These are phyloP conservation scores for Meghimatium bilineatum DNA, from an alignment of 2,888 invertebrate species.

Conservation along the genomic window DNA sequence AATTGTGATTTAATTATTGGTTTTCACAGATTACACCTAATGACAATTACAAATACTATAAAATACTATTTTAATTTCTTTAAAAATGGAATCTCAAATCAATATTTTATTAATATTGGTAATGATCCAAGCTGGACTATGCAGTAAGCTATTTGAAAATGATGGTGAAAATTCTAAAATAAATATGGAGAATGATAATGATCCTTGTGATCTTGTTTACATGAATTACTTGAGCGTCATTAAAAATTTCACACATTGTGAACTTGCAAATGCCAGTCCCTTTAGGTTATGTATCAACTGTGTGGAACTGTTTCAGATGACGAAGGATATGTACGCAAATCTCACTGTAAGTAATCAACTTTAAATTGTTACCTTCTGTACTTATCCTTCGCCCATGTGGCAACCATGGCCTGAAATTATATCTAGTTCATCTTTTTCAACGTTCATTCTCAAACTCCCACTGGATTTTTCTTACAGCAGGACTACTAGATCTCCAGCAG, in stretches of 20 bases:
- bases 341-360: constrained; percentile 40
- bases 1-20: no score
- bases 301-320: constrained; percentile 18
- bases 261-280: constrained; percentile 34
- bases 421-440: no score
- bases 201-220: constrained; percentile 49
- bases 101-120: background rate
- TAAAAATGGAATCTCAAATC: no score
- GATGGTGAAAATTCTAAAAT: background rate
- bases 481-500: no score
- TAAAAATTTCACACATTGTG: constrained; percentile 39
- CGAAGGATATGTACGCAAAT: constrained; percentile 22
- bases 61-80: no score
- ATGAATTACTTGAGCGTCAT: constrained; percentile 11
- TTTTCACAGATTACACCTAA: no score
- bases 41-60: no score
- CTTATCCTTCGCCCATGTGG: background rate
- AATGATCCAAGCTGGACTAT: background rate
- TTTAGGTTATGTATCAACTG: constrained; percentile 47
- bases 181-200: background rate
- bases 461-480: no score
- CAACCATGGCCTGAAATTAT: background rate
- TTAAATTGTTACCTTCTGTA: background rate
- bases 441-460: no score
- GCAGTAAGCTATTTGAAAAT: background rate